Conservation (phyloP, 2,888 invertebrate genomes). For the Branchellion lobata region DNA sequence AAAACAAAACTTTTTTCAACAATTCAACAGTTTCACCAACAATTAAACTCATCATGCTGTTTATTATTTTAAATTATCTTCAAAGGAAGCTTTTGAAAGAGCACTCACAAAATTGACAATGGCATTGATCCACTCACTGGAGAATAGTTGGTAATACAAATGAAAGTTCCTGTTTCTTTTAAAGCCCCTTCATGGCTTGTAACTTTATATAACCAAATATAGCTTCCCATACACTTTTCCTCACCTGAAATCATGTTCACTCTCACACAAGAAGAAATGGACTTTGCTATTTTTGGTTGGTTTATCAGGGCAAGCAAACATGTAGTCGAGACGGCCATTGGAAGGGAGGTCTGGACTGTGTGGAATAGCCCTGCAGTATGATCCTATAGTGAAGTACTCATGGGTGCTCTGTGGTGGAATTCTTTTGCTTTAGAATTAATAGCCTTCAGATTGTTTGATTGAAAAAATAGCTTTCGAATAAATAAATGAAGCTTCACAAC, state of each 20-base stretch:
- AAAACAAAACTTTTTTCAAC: not conserved
- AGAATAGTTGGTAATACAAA: no score
- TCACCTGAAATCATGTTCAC: slow-evolving; percentile 47
- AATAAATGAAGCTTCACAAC: not conserved
- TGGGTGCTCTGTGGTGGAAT: slow-evolving; percentile 42
- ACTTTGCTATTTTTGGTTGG: slow-evolving; percentile 48
- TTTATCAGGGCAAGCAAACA: slow-evolving; percentile 50
- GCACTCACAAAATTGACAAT: slow-evolving; percentile 45
- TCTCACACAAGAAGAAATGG: slow-evolving; percentile 47
- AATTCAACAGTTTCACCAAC: no score
- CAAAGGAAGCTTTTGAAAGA: no score
- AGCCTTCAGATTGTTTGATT: not conserved
- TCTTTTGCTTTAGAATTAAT: slow-evolving; percentile 8
- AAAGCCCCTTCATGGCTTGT: no score
- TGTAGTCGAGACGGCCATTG: slow-evolving; percentile 44
- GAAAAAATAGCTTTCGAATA: not conserved
- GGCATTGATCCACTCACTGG: slow-evolving; percentile 46
- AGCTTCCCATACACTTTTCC: not conserved
- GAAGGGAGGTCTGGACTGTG: slow-evolving; percentile 48
- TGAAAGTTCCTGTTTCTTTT: no score
- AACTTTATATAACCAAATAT: no score
- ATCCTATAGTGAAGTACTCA: slow-evolving; percentile 48
- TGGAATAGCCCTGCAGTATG: slow-evolving; percentile 48
- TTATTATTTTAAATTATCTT: no score
- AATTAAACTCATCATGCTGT: no score